Conservation (phyloP, 2,797 vertebrate genomes). For the Aratinga solstitialis region DNA sequence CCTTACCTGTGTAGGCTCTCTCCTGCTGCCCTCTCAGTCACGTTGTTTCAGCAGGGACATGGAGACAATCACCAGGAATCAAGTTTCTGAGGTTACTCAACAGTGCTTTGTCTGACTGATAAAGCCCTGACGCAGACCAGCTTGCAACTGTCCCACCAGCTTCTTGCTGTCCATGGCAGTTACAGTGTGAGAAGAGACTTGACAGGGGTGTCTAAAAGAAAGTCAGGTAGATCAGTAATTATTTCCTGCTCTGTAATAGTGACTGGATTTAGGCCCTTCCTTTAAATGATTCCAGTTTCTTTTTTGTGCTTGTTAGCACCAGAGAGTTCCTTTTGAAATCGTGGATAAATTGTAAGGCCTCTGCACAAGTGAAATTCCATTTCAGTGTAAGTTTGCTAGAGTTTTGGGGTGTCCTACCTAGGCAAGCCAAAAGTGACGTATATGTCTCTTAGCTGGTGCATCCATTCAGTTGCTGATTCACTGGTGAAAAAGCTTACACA, state of each 20-base stretch:
- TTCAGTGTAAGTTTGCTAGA: not conserved
- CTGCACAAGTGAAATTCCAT: not conserved
- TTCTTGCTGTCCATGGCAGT: not conserved
- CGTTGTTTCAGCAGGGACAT: not conserved
- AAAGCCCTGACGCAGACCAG: not conserved
- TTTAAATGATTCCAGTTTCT: not conserved
- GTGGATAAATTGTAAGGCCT: not conserved
- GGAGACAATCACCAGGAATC: not conserved
- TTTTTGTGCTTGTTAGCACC: not conserved
- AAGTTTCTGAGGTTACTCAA: not conserved
- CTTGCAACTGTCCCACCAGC: not conserved
- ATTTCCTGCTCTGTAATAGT: not conserved
- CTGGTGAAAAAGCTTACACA: not conserved
- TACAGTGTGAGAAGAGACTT: rapidly evolving
- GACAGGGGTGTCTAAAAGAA: not conserved
- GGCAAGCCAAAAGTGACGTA: not conserved
- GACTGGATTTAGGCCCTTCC: not conserved
- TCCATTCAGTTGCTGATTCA: not conserved
- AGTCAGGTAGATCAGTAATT: not conserved
- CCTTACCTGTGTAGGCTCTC: not conserved
- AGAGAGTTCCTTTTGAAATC: not conserved
- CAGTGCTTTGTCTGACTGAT: not conserved
- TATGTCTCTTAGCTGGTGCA: not conserved
- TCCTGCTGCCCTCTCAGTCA: not conserved
- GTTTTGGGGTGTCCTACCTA: not conserved